Base-by-base conservation (phyloP, 2,888 invertebrate species). In the Lasioglossum marginatum region DNA sequence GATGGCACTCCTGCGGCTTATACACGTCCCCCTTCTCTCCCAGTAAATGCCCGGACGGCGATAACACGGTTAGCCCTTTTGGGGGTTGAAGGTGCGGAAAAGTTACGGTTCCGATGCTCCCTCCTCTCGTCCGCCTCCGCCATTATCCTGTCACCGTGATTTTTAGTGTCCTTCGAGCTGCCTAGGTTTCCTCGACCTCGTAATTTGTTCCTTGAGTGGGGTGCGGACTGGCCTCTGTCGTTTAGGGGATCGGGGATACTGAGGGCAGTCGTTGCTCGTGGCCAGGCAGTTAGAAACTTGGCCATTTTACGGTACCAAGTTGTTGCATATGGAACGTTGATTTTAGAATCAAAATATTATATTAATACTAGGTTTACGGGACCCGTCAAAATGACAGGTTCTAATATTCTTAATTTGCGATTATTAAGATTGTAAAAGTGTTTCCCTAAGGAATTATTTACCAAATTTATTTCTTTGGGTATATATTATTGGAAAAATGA, bases 1-100 rank as follows among this genome's bases (percentile, higher is more conserved):
- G 74, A 79, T 75, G 78, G 43, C 72, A 71, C 71, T 78, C 70
- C 27, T 27, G 71, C 57, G 71, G 57, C 78, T 57, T 60, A 43
- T 16, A 37, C 72, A 16, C 78, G 78, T 43, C 45, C 45, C 45
- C 16, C 45, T 16, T 5, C 45, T n/a, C 27, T n/a, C 12, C n/a
- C 34, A 45, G 77, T 8, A 27, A 78, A 78, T 40, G 71, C 16
- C 57, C 6, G 34, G n/a, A 40, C 2, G 34, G 19, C n/a, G 78
- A 60, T 71, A 71, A 60, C 43, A n/a, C n/a, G n/a, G 71, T 52
- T 78, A 40, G 40, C 77, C 48, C 48, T 71, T 76, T 70, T 23
- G 57, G 16, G 34, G 66, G 66, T n/a, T 27, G 71, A 71, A 31
- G 43, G 19, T 23, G 31, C 48, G 27, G 57, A 76, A 66, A 43